Base-by-base conservation (phyloP, 2,113 vertebrate genomes). In the Alligator mississippiensis region DNA sequence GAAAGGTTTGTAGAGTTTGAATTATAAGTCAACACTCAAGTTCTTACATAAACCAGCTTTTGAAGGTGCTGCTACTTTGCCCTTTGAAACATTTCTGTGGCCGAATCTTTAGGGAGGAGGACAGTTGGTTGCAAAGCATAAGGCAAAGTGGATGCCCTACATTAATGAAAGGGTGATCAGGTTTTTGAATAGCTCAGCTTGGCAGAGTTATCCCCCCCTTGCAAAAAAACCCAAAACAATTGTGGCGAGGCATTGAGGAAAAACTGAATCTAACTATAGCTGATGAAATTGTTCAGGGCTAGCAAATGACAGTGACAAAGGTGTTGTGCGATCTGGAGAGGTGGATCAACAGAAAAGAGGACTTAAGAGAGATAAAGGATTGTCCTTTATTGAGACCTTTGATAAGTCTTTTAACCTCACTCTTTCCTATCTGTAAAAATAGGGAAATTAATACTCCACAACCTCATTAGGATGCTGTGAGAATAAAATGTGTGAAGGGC, bases 21-120 rank as follows among this genome's bases (percentile, higher is more conserved):
- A 95, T 96, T 93, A 95, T 91, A 95, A 96, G 95, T 91, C 90
- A 96, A 94, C 96, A 90, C 95, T 91, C 19, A 77, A 90, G 77
- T 80, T 96, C 82, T 93, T 85, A 84, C 85, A 60, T 93, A 90
- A 91, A 89, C 80, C 82, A 83, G 63, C 30, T 75, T 94, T 90
- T 95, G 93, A 95, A 95, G 84, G 80, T 93, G 80, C 60, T 88
- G 86, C 68, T 83, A 83, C 95, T 95, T 89, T 79, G 24, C 28
- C 86, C 84, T 92, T 93, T 92, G 92, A 95, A 95, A 54, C 27
- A 89, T 77, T 92, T 89, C 68, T 77, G 82, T 91, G 94, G 77
- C 25, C 84, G 92, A 47, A 58, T 24, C 80, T 81, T 62, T 88
- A 28, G 28, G 92, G 90, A 92, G 77, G 66, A 86, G 78, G 85